These are phyloP conservation scores for Drosophila ercepeae DNA, from an alignment of 1,140 invertebrate genomes.

Conservation along the genomic window DNA sequence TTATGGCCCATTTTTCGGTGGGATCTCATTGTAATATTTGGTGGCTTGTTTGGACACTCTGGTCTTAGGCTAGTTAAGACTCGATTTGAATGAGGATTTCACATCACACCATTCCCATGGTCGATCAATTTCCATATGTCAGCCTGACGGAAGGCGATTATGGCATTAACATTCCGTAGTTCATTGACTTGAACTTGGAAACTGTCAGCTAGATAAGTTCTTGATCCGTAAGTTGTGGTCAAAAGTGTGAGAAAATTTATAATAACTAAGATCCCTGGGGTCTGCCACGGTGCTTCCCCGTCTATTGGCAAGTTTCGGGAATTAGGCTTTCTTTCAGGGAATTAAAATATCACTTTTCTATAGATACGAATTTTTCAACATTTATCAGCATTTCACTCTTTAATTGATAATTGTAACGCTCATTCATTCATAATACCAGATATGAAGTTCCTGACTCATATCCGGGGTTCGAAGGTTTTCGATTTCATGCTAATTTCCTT, in stretches of 20 bases:
- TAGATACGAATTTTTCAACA: conserved; percentile 29
- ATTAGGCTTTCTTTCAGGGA: conserved; percentile 3
- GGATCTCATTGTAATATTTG: conserved; percentile 21
- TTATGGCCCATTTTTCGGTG: conserved; percentile 43
- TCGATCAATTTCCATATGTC: conserved; percentile 37
- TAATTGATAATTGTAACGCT: conserved; percentile 73
- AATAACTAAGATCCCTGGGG: not conserved
- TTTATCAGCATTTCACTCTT: conserved; percentile 40
- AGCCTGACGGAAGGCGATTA: conserved; percentile 13
- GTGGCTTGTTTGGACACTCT: conserved; percentile 12
- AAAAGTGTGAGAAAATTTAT: conserved; percentile 3
- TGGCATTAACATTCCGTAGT: conserved; percentile 12
- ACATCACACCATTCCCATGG: conserved; percentile 14
- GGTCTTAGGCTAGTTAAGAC: conserved; percentile 15
- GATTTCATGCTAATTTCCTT: conserved; percentile 35
- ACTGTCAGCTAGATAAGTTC: not conserved
- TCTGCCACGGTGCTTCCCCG: not conserved
- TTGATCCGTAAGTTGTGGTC: not conserved
- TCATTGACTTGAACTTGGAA: conserved; percentile 50
- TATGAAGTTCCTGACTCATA: conserved; percentile 46
- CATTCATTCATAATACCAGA: conserved; percentile 44
- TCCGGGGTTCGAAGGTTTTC: conserved; percentile 44
- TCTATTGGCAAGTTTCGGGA: not conserved
- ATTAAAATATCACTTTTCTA: conserved; percentile 25
- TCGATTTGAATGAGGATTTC: conserved; percentile 47